Evolutionary conservation across 2,888 invertebrate genomes (phyloP), one percentile per base, ranked within the genome.

Genomic region (Caprella mutica): DNA sequence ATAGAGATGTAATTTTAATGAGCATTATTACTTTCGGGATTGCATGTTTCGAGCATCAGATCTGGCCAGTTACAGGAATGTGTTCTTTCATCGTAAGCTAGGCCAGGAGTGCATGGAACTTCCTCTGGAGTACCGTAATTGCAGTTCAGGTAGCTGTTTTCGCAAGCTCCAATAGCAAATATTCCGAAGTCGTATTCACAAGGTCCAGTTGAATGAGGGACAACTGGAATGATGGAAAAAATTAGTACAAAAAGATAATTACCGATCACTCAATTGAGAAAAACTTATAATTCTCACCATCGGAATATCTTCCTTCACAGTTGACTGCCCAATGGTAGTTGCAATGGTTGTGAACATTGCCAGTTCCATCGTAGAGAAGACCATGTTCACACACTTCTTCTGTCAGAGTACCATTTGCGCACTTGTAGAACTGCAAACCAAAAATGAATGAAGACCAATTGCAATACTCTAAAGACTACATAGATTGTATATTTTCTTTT

Each of bases 31-130:
- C 64, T 44, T 27, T 60, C 58, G 12, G 64, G 50, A 29, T 56
- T 40, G 58, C 64, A 64, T 33, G 60, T 52, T 65, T 86, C 76
- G 40, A 92, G 77, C 48, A 48, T 48, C 58, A 88, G 82, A 77
- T 92, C 92, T 6, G 92, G 91, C 92, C 92, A 92, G 73, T 91
- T 90, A 78, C 92, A 92, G 51, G 83, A 81, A 71, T 92, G 91
- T 59, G 80, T 87, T 67, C 85, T 82, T 52, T 86, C 84, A 68
- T 92, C 90, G 72, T 91, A 92, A 17, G 84, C 91, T 58, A 92
- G 76, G 2, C 92, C 92, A 0, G 88, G 82, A 53, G 86, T 87
- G 73, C 91, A 92, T 12, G 85, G 82, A 67, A 83, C 80, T 63
- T 85, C 83, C 66, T 83, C 78, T 0, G 89, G 85, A 58, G 85